Base-by-base conservation (phyloP, 2,113 vertebrate genomes). In the Gobiocypris rarus region DNA sequence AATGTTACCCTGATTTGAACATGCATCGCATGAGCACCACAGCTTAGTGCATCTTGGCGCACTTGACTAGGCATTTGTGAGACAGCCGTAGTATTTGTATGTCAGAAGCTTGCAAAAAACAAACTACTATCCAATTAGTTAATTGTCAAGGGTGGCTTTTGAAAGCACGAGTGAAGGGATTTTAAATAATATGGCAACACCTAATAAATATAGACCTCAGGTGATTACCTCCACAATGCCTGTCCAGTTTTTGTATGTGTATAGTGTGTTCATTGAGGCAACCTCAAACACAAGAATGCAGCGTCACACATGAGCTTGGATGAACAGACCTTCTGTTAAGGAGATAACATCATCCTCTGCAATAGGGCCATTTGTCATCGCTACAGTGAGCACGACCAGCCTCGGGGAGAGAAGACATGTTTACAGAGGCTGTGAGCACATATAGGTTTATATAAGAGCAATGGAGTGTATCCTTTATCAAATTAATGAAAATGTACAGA, bases 281-380 rank as follows among this genome's bases (percentile, higher is more conserved):
- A 70, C 45, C 19, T 69, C 28, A 31, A 43, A 65, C 77, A 67
- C 52, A 17, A 13, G 28, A 10, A 63, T 15, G 73, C 41, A 52
- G 10, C 14, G 2, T 17, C 10, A 15, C 34, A 45, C 48, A 70
- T 54, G 22, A 48, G 13, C 48, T 38, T 26, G 15, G 65, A 52
- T 43, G 43, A 77, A 75, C 58, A 83, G 67, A 48, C 14, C 15
- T 67, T 85, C 43, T 1, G 59, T 34, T 26, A 38, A 41, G 41
- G 58, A 88, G 80, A 89, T 87, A 86, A 84, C 71, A 87, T 86
- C 83, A 81, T 88, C 84, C 31, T 48, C 54, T 52, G 80, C 71
- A 84, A 87, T 79, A 86, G 81, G 82, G 59, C 74, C 31, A 85
- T 87, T 77, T 74, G 84, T 87, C 80, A 87, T 69, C 22, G 31